A percentile compares a stretch with the other conserved stretches of the same genome.
Conservation (phyloP, 92 coral and sea anemone species). For the Porites cylindrica region DNA sequence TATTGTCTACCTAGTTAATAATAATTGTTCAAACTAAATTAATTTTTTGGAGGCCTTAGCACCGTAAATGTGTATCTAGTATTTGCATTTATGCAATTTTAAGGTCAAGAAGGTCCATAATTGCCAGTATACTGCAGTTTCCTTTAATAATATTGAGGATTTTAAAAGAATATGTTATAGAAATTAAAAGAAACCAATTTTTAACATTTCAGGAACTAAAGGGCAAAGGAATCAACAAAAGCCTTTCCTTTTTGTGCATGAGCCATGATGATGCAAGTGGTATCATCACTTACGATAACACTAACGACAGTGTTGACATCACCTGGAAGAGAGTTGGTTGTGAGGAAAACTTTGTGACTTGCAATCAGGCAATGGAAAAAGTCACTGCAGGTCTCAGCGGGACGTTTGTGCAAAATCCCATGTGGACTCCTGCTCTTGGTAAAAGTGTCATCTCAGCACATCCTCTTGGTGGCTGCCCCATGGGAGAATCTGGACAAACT, state of each 20-base stretch:
- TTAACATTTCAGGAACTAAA: slow-evolving; percentile 15
- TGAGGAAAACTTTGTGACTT: slow-evolving; percentile 49
- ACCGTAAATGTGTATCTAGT: too few relatives aligned
- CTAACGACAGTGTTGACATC: slow-evolving; percentile 52
- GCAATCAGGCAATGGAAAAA: slow-evolving; percentile 61
- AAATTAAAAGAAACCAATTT: background rate
- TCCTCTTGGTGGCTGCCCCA: slow-evolving; percentile 73
- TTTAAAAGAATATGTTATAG: too few relatives aligned
- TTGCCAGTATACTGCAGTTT: too few relatives aligned
- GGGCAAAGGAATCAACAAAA: slow-evolving; percentile 46
- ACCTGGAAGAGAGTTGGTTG: slow-evolving; percentile 56
- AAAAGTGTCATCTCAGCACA: slow-evolving; percentile 62
- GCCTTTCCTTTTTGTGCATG: slow-evolving; percentile 60
- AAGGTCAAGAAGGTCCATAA: too few relatives aligned
- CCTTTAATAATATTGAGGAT: too few relatives aligned
- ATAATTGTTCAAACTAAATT: too few relatives aligned
- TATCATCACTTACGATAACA: slow-evolving; percentile 35
- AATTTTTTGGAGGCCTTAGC: too few relatives aligned
- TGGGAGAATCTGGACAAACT: slow-evolving; percentile 60
- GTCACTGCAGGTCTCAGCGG: slow-evolving; percentile 48
- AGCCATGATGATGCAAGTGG: slow-evolving; percentile 65
- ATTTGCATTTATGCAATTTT: too few relatives aligned
- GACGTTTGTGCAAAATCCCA: slow-evolving; percentile 65
- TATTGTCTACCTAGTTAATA: too few relatives aligned
- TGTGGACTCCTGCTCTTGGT: slow-evolving; percentile 54